These are phyloP conservation scores for Syrrhaptes paradoxus DNA, from an alignment of 2,113 vertebrate species.

Conservation along the genomic window DNA sequence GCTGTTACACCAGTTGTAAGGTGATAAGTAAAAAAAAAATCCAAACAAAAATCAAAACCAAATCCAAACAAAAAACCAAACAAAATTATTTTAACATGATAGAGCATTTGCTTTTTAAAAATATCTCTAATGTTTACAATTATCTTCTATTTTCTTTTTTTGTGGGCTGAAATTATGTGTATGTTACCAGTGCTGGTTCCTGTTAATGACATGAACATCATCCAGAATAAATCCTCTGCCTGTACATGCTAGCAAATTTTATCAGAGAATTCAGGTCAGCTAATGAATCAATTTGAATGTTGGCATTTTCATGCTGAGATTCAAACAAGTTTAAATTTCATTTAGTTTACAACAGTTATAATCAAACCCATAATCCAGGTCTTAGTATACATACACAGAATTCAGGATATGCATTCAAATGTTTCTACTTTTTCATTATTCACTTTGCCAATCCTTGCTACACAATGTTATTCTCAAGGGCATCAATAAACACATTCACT, in stretches of 20 bases:
- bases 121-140: neutral
- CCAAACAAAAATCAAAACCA: too few species aligned
- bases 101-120: neutral
- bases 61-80: neutral
- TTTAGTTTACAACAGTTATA: neutral
- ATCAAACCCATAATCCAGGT: neutral
- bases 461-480: slow-evolving; percentile 39
- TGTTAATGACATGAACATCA: neutral
- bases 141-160: neutral
- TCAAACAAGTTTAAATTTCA: slow-evolving; percentile 42
- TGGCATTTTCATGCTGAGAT: slow-evolving; percentile 37
- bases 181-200: neutral
- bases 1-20: neutral
- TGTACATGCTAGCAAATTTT: slow-evolving; percentile 6
- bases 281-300: slow-evolving; percentile 51
- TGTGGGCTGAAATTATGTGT: neutral
- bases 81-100: neutral
- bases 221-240: slow-evolving; percentile 2
- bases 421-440: slow-evolving; percentile 29
- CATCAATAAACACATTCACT: slow-evolving; percentile 27
- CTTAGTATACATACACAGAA: neutral
- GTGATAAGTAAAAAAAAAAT: neutral
- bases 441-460: slow-evolving; percentile 38
- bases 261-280: slow-evolving; percentile 29
- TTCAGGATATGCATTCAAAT: neutral